phyloP scores from a whole-genome alignment of 2,113 vertebrate genomes.

The Salminus brasiliensis region DNA sequence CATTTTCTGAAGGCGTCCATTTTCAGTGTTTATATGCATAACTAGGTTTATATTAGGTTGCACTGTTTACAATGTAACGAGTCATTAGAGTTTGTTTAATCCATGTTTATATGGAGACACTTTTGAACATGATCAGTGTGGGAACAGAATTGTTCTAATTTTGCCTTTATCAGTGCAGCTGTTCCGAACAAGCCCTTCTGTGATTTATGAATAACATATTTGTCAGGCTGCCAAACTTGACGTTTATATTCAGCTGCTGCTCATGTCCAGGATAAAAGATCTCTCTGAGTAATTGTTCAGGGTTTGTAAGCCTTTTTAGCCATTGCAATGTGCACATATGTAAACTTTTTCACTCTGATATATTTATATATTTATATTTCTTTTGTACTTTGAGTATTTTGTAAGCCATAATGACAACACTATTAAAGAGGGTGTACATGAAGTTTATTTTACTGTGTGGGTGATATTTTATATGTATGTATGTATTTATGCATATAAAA shows the following conservation, averaged over 20 bases:
- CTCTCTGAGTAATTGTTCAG: not conserved
- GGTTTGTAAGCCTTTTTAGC: conserved; percentile 1
- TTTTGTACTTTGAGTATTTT: not conserved
- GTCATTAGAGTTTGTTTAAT: not conserved
- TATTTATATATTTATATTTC: conserved; percentile 14
- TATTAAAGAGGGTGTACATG: not conserved
- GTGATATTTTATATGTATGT: not conserved
- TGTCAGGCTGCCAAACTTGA: conserved; percentile 7
- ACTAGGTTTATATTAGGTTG: not conserved
- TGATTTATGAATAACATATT: conserved; percentile 34
- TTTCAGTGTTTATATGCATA: not conserved
- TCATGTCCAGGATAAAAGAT: not conserved
- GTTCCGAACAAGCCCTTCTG: conserved; percentile 24
- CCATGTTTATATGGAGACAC: not conserved
- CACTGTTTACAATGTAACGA: not conserved
- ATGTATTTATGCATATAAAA: not conserved
- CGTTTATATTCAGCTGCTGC: conserved; percentile 27
- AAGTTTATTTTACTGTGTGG: not conserved
- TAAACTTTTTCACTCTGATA: conserved; percentile 22
- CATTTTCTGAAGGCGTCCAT: too few species aligned
- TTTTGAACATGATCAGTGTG: not conserved
- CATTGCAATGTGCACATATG: conserved; percentile 10
- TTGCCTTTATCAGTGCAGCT: conserved; percentile 26
- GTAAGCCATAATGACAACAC: not conserved
- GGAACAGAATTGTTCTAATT: conserved; percentile 16